Percentiles rank a stretch among this genome's conserved stretches.
phyloP scores from a whole-genome alignment of 2,888 invertebrate species.

The Aspidiotus destructor region DNA sequence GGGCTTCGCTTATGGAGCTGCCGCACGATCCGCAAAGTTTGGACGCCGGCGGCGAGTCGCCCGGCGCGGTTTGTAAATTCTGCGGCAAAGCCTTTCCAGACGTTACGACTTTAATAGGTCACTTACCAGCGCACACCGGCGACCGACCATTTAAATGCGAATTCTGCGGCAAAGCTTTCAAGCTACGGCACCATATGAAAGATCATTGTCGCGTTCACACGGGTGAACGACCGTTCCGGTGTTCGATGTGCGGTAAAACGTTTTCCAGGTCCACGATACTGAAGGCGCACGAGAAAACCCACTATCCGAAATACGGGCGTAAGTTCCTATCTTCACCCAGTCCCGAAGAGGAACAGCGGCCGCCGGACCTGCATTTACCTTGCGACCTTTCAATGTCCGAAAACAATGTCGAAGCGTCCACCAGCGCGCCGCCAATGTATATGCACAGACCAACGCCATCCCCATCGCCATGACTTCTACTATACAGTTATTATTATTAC shows the following conservation, averaged over 20 bases:
- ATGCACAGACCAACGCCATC: conserved; percentile 32
- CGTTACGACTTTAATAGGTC: conserved; percentile 75
- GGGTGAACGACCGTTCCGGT: conserved; percentile 81
- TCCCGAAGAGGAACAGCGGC: conserved; percentile 38
- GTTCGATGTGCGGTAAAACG: conserved; percentile 79
- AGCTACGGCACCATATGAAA: conserved; percentile 86
- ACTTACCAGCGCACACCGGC: conserved; percentile 80
- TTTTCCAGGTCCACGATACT: conserved; percentile 83
- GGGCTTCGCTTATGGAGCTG: conserved; percentile 15
- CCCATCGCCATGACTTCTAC: conserved; percentile 33
- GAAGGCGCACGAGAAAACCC: conserved; percentile 87
- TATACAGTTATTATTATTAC: conserved; percentile 27
- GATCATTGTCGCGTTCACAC: conserved; percentile 89
- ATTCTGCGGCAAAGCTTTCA: conserved; percentile 88
- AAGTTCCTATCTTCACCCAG: conserved; percentile 75
- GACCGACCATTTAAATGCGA: conserved; percentile 87
- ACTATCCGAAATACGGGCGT: conserved; percentile 82
- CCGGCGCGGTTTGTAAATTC: conserved; percentile 71
- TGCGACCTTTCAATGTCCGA: conserved; percentile 28
- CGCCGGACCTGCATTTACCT: conserved; percentile 32
- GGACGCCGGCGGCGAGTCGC: conserved; percentile 23
- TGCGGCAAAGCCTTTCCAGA: conserved; percentile 88
- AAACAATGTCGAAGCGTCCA: conserved; percentile 26
- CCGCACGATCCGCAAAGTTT: conserved; percentile 12
- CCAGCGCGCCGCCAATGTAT: conserved; percentile 32